Percentiles rank a stretch among this genome's conserved stretches.
Evolutionary conservation across 2,797 vertebrate genomes (phyloP).

Genomic region (Coluber constrictor): DNA sequence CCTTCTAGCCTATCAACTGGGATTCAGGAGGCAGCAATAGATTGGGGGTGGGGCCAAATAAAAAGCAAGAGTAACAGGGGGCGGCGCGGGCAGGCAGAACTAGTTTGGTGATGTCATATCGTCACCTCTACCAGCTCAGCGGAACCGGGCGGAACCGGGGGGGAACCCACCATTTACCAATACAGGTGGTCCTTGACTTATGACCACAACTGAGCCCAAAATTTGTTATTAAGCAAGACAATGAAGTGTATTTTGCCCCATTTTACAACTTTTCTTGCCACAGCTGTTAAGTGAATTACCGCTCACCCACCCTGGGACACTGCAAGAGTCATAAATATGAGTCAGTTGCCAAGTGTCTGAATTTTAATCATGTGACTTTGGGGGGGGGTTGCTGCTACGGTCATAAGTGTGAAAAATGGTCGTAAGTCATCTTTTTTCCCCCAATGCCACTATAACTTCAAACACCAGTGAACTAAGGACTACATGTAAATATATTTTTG

Average conservation of each 20-base stretch:
- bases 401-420: not conserved
- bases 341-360: not conserved
- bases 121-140: no score
- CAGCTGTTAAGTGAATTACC: not conserved
- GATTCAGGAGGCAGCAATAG: no score
- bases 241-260: not conserved
- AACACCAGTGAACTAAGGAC: not conserved
- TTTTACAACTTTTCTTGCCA: not conserved
- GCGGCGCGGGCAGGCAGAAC: no score
- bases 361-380: not conserved
- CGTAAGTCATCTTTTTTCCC: not conserved
- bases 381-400: not conserved
- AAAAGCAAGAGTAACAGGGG: no score
- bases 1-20: no score
- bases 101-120: no score
- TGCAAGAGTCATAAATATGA: not conserved
- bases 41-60: no score
- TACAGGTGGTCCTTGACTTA: not conserved
- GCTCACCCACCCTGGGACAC: not conserved
- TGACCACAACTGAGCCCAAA: not conserved
- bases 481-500: slow-evolving; percentile 26
- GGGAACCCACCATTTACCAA: not conserved
- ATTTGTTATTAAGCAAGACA: not conserved
- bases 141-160: no score
- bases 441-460: not conserved